These are phyloP conservation scores for Euproctis similis DNA, from an alignment of 2,888 invertebrate genomes.

Conservation along the genomic window DNA sequence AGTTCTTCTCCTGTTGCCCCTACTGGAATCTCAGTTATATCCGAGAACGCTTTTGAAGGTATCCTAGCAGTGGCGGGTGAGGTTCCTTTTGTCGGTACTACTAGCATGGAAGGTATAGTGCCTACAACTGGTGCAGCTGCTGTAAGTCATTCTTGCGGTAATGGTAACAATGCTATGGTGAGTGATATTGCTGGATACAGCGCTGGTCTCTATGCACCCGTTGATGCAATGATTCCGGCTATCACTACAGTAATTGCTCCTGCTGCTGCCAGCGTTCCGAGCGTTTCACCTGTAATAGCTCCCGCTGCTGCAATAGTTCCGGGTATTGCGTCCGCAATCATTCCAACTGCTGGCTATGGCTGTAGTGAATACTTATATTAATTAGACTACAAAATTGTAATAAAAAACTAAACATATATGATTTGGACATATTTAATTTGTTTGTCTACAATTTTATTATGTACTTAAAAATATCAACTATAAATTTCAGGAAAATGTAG, in stretches of 20 bases:
- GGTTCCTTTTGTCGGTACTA: conserved; percentile 32
- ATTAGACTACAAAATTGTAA: too few relatives aligned
- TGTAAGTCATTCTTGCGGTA: conserved; percentile 27
- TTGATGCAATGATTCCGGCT: conserved; percentile 2
- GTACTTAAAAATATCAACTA: too few relatives aligned
- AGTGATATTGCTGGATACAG: conserved; percentile 1
- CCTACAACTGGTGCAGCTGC: conserved; percentile 26
- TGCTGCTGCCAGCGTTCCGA: conserved; percentile 1
- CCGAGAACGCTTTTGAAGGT: conserved; percentile 32
- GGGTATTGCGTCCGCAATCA: too few relatives aligned
- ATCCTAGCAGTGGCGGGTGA: conserved; percentile 22
- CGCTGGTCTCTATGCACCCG: background rate
- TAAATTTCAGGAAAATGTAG: too few relatives aligned
- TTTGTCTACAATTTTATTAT: too few relatives aligned
- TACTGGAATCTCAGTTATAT: conserved; percentile 25
- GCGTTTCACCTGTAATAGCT: too few relatives aligned
- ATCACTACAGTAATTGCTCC: too few relatives aligned
- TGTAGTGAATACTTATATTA: too few relatives aligned
- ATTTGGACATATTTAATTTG: too few relatives aligned
- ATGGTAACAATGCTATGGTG: conserved; percentile 11
- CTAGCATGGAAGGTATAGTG: conserved; percentile 25
- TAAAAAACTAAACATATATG: too few relatives aligned
- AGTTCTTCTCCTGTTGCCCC: conserved; percentile 27
- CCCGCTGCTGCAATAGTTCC: too few relatives aligned
- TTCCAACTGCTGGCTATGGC: too few relatives aligned